A percentile compares a stretch with the other conserved stretches of the same genome.
Evolutionary conservation across 2,888 invertebrate species (phyloP).

Genomic region (Aproaerema taeniolella): DNA sequence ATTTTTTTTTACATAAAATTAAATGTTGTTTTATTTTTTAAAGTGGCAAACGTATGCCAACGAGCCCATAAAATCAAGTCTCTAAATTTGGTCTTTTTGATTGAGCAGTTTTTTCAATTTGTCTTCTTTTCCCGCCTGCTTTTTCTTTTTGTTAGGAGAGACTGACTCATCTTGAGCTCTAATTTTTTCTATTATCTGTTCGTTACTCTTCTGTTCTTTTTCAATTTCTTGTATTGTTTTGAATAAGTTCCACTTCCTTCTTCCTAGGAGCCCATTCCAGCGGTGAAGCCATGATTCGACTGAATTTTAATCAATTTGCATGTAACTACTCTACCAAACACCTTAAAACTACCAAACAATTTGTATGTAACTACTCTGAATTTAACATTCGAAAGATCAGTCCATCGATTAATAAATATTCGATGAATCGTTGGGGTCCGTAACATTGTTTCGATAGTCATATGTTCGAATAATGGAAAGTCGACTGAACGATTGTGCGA

Average conservation of each 20-base stretch:
- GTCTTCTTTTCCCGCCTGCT: not conserved
- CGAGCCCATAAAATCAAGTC: not conserved
- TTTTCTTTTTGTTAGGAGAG: not conserved
- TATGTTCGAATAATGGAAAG: too few species aligned
- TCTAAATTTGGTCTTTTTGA: not conserved
- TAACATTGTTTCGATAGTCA: too few species aligned
- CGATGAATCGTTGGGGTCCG: too few species aligned
- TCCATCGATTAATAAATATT: too few species aligned
- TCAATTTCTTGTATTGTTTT: not conserved
- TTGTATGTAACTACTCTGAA: too few species aligned
- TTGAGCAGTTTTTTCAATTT: not conserved
- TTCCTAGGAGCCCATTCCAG: not conserved
- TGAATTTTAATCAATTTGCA: too few species aligned
- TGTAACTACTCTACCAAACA: too few species aligned
- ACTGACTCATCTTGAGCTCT: not conserved
- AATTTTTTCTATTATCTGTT: not conserved
- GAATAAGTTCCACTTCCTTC: not conserved
- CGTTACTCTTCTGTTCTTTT: not conserved
- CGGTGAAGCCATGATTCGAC: not conserved
- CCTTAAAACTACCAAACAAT: too few species aligned
- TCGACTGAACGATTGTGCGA: too few species aligned
- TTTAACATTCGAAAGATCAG: too few species aligned
- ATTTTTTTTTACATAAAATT: too few species aligned
- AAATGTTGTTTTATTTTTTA: not conserved
- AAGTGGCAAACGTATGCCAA: not conserved